Base-by-base conservation (phyloP, 2,888 invertebrate genomes). In the Catocala sponsa region DNA sequence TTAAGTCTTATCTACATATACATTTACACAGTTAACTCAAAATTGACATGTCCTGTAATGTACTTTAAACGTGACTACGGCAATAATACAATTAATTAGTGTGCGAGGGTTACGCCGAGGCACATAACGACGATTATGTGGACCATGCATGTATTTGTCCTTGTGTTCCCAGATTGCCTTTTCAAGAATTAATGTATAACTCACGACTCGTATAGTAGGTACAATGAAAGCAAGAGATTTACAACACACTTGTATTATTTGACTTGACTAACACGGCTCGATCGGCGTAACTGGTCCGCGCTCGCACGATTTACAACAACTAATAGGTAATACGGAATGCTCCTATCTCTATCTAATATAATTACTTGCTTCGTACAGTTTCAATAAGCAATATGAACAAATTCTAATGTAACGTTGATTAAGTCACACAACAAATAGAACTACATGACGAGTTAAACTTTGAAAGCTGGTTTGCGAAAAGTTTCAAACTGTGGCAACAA, bases 181-280 rank as follows among this genome's bases (percentile, higher is more conserved):
- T 87, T 84, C 83, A 82, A 87, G 81, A 83, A 78, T 81, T 81
- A 86, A 85, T 85, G 84, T 80, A 84, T 81, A 81, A 76, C 86
- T 89, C 89, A 90, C 87, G 88, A 90, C 79, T 88, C 82, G 80
- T 81, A 86, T 84, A 85, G 77, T 79, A 44, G 44, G 13, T 44
- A 89, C 86, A 88, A 87, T 88, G 84, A 88, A 88, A 86, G 83
- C 84, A 80, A 82, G 78, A 82, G 84, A 83, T 86, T 86, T 85
- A 86, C 84, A 85, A 82, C 85, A 85, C 82, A 80, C 76, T 82
- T 72, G 79, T 81, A 83, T 82, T 84, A 83, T 86, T 85, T 82
- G 81, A 82, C 78, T 85, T 74, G 77, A 81, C 81, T 81, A 85
- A 88, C 82, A 81, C 80, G 70, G 77, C 72, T 70, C 71, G 80